A percentile compares a stretch with the other conserved stretches of the same genome.
Evolutionary conservation across 2,797 vertebrate genomes (phyloP).

Genomic region (Poeciliopsis presidionis): DNA sequence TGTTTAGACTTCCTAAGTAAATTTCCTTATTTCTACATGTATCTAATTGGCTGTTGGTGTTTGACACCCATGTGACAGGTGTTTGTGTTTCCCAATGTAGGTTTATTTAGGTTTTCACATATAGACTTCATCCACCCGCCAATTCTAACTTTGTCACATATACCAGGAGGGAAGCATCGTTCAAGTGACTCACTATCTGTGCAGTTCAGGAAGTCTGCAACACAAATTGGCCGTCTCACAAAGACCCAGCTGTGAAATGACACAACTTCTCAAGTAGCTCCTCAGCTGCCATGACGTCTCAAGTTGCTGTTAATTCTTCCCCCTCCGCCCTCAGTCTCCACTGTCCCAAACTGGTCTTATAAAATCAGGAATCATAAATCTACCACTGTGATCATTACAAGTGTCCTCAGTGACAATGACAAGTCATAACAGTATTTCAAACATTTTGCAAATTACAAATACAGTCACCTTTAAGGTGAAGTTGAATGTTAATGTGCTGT

Average conservation of each 20-base stretch:
- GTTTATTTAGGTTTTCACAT: constrained; percentile 77
- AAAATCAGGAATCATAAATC: constrained; percentile 68
- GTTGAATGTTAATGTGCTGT: constrained; percentile 9
- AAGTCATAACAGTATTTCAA: constrained; percentile 36
- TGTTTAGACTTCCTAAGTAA: constrained; percentile 15
- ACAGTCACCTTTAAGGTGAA: constrained; percentile 18
- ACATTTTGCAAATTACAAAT: constrained; percentile 24
- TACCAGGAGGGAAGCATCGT: constrained; percentile 63
- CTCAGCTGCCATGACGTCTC: constrained; percentile 62
- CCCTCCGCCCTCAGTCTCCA: constrained; percentile 41
- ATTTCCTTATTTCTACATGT: constrained; percentile 38
- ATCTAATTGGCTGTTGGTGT: constrained; percentile 68
- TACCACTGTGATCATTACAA: constrained; percentile 38
- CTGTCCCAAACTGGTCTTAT: constrained; percentile 51
- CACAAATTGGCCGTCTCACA: constrained; percentile 45
- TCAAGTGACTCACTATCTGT: constrained; percentile 46
- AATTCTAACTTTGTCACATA: constrained; percentile 33
- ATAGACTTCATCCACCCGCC: constrained; percentile 52
- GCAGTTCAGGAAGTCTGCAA: constrained; percentile 26
- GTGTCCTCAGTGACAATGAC: constrained; percentile 43
- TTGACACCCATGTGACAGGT: constrained; percentile 70
- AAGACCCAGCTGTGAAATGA: constrained; percentile 68
- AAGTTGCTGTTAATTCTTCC: constrained; percentile 65
- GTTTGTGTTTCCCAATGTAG: constrained; percentile 65
- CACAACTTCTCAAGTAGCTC: constrained; percentile 69